Conservation (phyloP, 1,140 invertebrate genomes). For the Drosophila setifemur region DNA sequence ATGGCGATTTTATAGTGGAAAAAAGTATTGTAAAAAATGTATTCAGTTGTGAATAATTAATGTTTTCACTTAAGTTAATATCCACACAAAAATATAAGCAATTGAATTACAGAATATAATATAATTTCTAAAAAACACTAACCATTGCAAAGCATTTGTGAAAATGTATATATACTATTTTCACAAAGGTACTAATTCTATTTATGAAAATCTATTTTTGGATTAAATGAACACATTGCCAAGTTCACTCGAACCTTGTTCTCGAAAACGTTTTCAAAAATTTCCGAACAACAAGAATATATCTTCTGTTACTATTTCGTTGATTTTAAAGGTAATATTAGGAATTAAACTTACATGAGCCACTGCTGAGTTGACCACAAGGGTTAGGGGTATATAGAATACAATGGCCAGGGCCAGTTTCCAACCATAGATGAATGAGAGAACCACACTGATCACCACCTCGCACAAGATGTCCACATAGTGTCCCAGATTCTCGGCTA, state of each 20-base stretch:
- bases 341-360: conserved; percentile 84
- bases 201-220: conserved; percentile 18
- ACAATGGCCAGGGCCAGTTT: conserved; percentile 91
- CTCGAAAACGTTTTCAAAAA: background rate
- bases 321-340: background rate
- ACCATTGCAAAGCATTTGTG: background rate
- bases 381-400: conserved; percentile 90
- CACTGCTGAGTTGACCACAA: conserved; percentile 86
- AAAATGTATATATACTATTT: background rate
- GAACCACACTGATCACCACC: conserved; percentile 86
- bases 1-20: too few relatives aligned
- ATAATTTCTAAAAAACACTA: too few relatives aligned
- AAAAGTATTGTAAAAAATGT: too few relatives aligned
- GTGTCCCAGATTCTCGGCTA: conserved; percentile 93
- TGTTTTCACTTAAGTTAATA: too few relatives aligned
- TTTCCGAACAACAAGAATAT: background rate
- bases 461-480: conserved; percentile 88
- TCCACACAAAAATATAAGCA: too few relatives aligned
- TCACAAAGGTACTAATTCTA: conserved; percentile 5
- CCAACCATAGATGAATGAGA: conserved; percentile 91
- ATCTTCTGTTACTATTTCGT: background rate
- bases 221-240: conserved; percentile 1
- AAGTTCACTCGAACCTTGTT: conserved; percentile 14
- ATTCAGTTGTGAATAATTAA: too few relatives aligned
- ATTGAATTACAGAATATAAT: too few relatives aligned